Percentiles rank a stretch among this genome's conserved stretches.
phyloP scores from a whole-genome alignment of 1,140 invertebrate species.

The Drosophila bifasciata region DNA sequence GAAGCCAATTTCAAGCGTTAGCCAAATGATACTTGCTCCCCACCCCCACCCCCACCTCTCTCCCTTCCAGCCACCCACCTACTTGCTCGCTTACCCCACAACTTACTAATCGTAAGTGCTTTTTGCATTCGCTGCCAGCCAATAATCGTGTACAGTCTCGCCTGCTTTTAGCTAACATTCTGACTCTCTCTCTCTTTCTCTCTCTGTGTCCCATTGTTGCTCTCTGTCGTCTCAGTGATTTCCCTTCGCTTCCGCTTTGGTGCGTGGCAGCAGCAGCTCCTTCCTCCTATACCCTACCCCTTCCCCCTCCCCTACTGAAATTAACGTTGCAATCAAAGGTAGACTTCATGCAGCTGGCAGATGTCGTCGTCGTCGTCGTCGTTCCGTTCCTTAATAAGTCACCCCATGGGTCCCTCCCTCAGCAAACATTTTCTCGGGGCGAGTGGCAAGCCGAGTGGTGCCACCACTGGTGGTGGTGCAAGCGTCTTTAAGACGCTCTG shows the following conservation, averaged over 20 bases:
- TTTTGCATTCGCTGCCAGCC: slow-evolving; percentile 48
- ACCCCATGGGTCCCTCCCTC: slow-evolving; percentile 41
- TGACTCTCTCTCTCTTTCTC: not conserved
- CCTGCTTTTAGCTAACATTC: not conserved
- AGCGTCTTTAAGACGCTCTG: slow-evolving; percentile 79
- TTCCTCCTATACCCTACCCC: slow-evolving; percentile 30
- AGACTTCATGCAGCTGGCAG: slow-evolving; percentile 56
- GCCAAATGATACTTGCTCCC: slow-evolving; percentile 66
- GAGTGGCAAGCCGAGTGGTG: no score
- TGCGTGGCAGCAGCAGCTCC: slow-evolving; percentile 66
- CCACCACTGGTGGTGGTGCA: not conserved
- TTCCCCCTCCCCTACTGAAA: slow-evolving; percentile 17
- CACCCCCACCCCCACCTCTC: not conserved
- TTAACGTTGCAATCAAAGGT: slow-evolving; percentile 72
- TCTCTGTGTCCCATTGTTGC: no score
- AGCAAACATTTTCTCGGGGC: no score
- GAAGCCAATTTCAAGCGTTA: slow-evolving; percentile 79
- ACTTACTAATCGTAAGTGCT: slow-evolving; percentile 57
- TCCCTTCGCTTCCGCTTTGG: slow-evolving; percentile 55
- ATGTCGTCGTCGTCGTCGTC: slow-evolving; percentile 36
- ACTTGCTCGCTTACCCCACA: no score
- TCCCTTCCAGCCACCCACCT: slow-evolving; percentile 2
- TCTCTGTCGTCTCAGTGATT: slow-evolving; percentile 60
- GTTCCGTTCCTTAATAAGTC: slow-evolving; percentile 51
- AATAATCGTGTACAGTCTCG: slow-evolving; percentile 41